A percentile compares a stretch with the other conserved stretches of the same genome.
phyloP scores from a whole-genome alignment of 2,113 vertebrate species.

The Pholis gunnellus region DNA sequence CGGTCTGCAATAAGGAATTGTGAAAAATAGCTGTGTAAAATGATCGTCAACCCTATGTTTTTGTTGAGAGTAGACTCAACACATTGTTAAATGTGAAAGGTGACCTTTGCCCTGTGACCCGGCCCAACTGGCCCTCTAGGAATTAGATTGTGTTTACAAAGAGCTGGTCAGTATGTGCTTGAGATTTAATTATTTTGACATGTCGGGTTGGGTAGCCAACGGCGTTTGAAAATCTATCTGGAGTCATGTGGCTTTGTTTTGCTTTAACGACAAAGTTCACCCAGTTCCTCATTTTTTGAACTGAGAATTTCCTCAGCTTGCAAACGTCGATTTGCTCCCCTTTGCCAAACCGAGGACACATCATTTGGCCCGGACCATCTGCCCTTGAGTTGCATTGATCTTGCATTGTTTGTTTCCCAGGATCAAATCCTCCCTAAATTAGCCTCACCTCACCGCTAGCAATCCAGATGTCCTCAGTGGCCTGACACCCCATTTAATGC shows the following conservation, averaged over 20 bases:
- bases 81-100: slow-evolving; percentile 20
- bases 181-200: slow-evolving; percentile 53
- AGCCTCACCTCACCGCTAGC: slow-evolving; percentile 33
- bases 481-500: slow-evolving; percentile 62
- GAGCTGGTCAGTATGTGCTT: slow-evolving; percentile 35
- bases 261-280: slow-evolving; percentile 26
- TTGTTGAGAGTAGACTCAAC: slow-evolving; percentile 33
- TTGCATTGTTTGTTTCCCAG: slow-evolving; percentile 39
- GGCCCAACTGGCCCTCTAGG: slow-evolving; percentile 15
- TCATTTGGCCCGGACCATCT: not conserved
- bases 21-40: not conserved
- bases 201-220: slow-evolving; percentile 6
- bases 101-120: slow-evolving; percentile 51
- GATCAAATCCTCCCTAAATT: slow-evolving; percentile 44
- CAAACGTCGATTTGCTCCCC: slow-evolving; percentile 8
- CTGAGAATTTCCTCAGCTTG: slow-evolving; percentile 11
- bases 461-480: slow-evolving; percentile 67
- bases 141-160: slow-evolving; percentile 54
- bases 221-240: slow-evolving; percentile 20
- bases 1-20: not conserved
- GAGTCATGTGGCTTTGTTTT: slow-evolving; percentile 39
- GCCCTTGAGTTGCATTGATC: slow-evolving; percentile 39
- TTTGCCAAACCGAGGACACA: slow-evolving; percentile 21
- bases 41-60: slow-evolving; percentile 7
- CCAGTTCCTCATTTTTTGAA: slow-evolving; percentile 18